These are phyloP conservation scores for Nomada lathburiana DNA, from an alignment of 2,888 invertebrate species.

Conservation along the genomic window DNA sequence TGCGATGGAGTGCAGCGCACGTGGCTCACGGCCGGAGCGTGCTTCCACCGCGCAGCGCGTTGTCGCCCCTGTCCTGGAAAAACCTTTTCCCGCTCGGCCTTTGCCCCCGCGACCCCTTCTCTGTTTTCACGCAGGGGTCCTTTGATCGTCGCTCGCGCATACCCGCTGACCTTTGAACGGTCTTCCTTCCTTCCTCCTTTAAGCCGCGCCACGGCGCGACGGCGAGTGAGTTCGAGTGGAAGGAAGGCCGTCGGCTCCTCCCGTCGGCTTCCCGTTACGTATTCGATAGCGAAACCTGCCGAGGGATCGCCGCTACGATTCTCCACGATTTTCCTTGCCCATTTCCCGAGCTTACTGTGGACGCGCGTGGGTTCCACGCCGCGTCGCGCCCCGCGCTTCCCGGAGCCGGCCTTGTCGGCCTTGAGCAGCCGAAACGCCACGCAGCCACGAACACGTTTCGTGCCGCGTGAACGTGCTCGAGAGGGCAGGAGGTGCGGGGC, in stretches of 20 bases:
- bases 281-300: constrained; percentile 23
- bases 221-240: constrained; percentile 57
- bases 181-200: constrained; percentile 65
- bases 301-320: neutral
- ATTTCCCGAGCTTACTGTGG: neutral
- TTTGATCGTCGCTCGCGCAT: constrained; percentile 16
- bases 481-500: neutral
- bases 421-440: neutral
- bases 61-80: neutral
- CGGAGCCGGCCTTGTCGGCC: constrained; percentile 34
- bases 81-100: constrained; percentile 1
- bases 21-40: constrained; percentile 68
- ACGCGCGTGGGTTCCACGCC: too few species aligned
- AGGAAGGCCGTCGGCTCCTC: constrained; percentile 16
- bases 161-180: constrained; percentile 58
- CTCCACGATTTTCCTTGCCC: neutral
- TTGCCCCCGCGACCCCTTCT: constrained; percentile 7
- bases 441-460: constrained; percentile 27
- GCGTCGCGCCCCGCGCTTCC: constrained; percentile 8
- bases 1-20: constrained; percentile 70
- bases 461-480: constrained; percentile 41
- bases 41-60: constrained; percentile 48
- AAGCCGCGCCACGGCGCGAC: constrained; percentile 36
- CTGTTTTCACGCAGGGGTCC: constrained; percentile 2
- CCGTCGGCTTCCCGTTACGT: constrained; percentile 29